Evolutionary conservation across 2,113 vertebrate species (phyloP), one percentile per base, ranked within the genome.

Genomic region (Ageneiosus marmoratus): DNA sequence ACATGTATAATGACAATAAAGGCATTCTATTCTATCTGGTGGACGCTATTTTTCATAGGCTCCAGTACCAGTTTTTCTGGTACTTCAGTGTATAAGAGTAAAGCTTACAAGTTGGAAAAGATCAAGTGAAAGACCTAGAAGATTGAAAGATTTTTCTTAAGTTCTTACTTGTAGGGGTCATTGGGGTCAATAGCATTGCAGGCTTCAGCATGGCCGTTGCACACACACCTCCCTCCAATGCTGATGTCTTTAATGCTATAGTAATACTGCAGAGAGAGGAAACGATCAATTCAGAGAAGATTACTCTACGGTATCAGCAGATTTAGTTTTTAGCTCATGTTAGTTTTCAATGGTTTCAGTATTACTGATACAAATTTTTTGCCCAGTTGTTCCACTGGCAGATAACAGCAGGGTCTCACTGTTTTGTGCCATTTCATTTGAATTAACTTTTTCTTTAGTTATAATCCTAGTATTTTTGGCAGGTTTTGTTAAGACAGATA

Each of bases 181-280:
- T 77, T 91, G 46, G 95, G 97, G 80, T 99, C 96, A 32, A 95
- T 91, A 72, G 97, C 95, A 2, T 96, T 94, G 44, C 98, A 99
- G 77, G 95, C 95, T 0, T 99, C 97, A 0, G 98, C 98, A 0
- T 99, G 98, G 65, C 98, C 98, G 0, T 99, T 97, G 89, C 98
- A 99, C 83, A 99, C 97, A 22, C 98, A 99, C 72, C 98, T 96
- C 46, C 98, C 98, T 8, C 97, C 98, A 0, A 99, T 95, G 79
- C 97, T 99, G 94, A 99, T 96, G 82, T 99, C 98, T 89, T 99
- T 99, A 91, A 99, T 97, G 73, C 98, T 99, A 93, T 99, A 99
- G 90, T 98, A 99, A 83, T 99, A 99, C 98, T 99, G 16, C 20
- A 83, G 22, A 62, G 32, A 13, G 24, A 37, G 22, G 8, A 60